Evolutionary conservation across 1,140 invertebrate species (phyloP).

Genomic region (Tyrophagus putrescentiae): DNA sequence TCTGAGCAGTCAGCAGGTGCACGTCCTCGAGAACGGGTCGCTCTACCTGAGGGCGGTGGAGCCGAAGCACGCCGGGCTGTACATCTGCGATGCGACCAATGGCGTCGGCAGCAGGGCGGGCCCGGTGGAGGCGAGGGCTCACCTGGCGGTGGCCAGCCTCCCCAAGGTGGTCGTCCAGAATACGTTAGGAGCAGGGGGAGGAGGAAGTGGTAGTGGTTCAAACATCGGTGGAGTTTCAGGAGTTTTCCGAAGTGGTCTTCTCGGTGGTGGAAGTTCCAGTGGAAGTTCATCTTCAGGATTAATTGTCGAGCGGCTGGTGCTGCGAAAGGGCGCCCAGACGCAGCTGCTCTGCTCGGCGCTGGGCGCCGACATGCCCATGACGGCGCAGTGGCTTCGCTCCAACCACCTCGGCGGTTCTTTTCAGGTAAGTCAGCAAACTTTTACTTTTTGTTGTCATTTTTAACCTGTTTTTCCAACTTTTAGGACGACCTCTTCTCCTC

Average conservation of each 20-base stretch:
- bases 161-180: conserved; percentile 1
- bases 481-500: neutral
- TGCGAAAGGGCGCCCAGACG: conserved; percentile 24
- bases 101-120: conserved; percentile 33
- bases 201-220: too few relatives aligned
- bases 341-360: conserved; percentile 26
- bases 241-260: too few relatives aligned
- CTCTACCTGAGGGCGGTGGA: conserved; percentile 26
- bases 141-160: conserved; percentile 35
- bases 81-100: conserved; percentile 40
- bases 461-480: neutral
- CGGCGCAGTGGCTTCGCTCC: conserved; percentile 48
- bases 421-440: conserved; percentile 4
- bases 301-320: conserved; percentile 20
- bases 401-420: conserved; percentile 38
- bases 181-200: conserved; percentile 4
- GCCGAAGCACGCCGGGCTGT: conserved; percentile 32
- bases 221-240: too few relatives aligned
- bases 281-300: too few relatives aligned
- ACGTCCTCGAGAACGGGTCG: conserved; percentile 30
- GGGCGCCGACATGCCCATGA: conserved; percentile 53
- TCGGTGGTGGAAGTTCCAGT: too few relatives aligned
- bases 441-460: neutral
- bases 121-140: conserved; percentile 36
- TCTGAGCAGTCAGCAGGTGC: conserved; percentile 28